Percentiles rank a stretch among this genome's conserved stretches.
Evolutionary conservation across 2,888 invertebrate genomes (phyloP).

Genomic region (Philereme transversata): DNA sequence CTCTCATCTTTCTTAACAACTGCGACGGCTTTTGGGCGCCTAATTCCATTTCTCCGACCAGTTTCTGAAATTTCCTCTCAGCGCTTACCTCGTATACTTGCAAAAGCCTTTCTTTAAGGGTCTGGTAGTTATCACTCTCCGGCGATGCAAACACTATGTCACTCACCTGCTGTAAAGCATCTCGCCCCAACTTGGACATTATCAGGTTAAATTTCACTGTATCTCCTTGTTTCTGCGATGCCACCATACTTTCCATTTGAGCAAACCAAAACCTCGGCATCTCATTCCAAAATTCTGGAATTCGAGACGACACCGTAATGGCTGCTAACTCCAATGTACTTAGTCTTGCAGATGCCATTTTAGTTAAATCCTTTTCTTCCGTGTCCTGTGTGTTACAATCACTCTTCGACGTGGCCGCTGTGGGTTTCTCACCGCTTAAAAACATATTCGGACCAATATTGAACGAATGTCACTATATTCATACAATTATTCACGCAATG

Average conservation of each 20-base stretch:
- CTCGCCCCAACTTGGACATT: constrained; percentile 33
- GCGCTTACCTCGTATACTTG: constrained; percentile 28
- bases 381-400: too few species aligned
- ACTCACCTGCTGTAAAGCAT: constrained; percentile 34
- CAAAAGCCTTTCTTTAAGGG: constrained; percentile 19
- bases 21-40: constrained; percentile 33
- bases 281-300: too few species aligned
- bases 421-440: too few species aligned
- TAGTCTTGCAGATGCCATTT: too few species aligned
- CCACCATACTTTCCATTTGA: neutral
- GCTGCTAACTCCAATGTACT: too few species aligned
- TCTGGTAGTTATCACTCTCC: constrained; percentile 24
- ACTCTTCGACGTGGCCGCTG: too few species aligned
- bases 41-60: constrained; percentile 29
- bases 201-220: constrained; percentile 33
- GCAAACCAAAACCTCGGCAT: too few species aligned
- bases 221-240: constrained; percentile 11
- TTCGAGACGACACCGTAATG: too few species aligned
- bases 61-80: constrained; percentile 24
- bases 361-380: too few species aligned
- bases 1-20: constrained; percentile 31
- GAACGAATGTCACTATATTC: too few species aligned
- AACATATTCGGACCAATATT: too few species aligned
- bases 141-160: constrained; percentile 38
- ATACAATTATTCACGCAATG: too few species aligned